Evolutionary conservation across 2,113 vertebrate genomes (phyloP), one percentile per base, ranked within the genome.

Genomic region (Sander lucioperca): DNA sequence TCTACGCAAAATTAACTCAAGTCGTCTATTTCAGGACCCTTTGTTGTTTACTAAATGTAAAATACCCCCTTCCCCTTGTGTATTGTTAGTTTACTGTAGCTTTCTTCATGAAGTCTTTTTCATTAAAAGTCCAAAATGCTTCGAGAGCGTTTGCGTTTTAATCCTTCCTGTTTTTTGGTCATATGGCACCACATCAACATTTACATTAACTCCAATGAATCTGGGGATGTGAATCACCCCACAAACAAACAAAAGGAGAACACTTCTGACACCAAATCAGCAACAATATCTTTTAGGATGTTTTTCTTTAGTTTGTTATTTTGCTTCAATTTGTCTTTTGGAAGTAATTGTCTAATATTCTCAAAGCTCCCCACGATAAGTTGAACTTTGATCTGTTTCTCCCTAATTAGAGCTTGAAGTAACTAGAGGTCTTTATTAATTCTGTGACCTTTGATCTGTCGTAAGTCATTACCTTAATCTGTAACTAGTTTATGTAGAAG

Each of bases 391-490:
- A 86, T 82, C 67, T 27, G 45, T 71, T 78, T 88, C 36, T 68
- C 53, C 70, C 68, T 88, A 93, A 94, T 91, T 90, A 90, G 65
- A 48, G 71, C 85, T 88, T 78, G 51, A 86, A 82, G 84, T 87
- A 23, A 53, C 65, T 4, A 53, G 71, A 72, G 64, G 66, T 73
- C 75, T 85, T 82, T 75, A 88, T 90, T 80, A 89, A 87, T 88
- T 82, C 48, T 64, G 51, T 89, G 83, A 90, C 82, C 86, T 93
- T 91, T 89, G 89, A 90, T 92, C 86, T 83, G 68, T 79, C 73
- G 18, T 70, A 85, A 90, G 71, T 84, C 84, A 92, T 90, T 91
- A 92, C 83, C 80, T 88, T 90, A 88, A 90, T 84, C 82, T 88
- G 85, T 70, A 80, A 71, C 80, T 57, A 67, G 74, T 66, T 78